Conservation (phyloP, 2,888 invertebrate species). For the Drosophila nigricruria region DNA sequence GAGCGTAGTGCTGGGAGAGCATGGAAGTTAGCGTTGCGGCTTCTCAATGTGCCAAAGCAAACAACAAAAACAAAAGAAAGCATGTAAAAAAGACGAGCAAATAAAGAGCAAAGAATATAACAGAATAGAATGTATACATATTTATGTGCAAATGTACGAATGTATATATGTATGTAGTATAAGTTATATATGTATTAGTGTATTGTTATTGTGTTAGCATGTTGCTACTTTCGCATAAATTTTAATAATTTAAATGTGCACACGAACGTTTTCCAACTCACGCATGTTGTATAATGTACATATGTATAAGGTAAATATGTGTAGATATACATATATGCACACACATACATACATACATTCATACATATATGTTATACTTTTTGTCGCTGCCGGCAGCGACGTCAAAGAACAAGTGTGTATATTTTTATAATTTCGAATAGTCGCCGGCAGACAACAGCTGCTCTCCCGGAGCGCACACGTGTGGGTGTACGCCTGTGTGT, state of each 20-base stretch:
- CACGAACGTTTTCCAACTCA: conserved; percentile 34
- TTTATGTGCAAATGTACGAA: conserved; percentile 5
- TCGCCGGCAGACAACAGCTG: conserved; percentile 46
- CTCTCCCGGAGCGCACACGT: conserved; percentile 58
- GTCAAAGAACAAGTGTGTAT: conserved; percentile 51
- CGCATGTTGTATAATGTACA: conserved; percentile 27
- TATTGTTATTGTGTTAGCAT: conserved; percentile 18
- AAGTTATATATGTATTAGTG: neutral
- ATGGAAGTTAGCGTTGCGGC: conserved; percentile 9
- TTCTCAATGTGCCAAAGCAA: conserved; percentile 15
- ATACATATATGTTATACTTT: conserved; percentile 13
- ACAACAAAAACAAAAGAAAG: conserved; percentile 32
- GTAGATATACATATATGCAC: neutral
- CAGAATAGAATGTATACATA: conserved; percentile 28
- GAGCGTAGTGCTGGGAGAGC: conserved; percentile 15
- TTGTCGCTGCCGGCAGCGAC: conserved; percentile 19
- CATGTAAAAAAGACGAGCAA: conserved; percentile 26
- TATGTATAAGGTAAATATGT: conserved; percentile 35
- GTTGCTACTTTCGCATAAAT: conserved; percentile 56
- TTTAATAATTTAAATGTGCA: conserved; percentile 62
- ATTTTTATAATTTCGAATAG: conserved; percentile 58
- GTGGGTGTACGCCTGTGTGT: neutral
- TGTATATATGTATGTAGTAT: conserved; percentile 5
- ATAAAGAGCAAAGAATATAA: conserved; percentile 38
- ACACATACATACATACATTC: conserved; percentile 3